A percentile compares a stretch with the other conserved stretches of the same genome.
Evolutionary conservation across 2,797 vertebrate species (phyloP).

Genomic region (Pseudochromis fuscus): DNA sequence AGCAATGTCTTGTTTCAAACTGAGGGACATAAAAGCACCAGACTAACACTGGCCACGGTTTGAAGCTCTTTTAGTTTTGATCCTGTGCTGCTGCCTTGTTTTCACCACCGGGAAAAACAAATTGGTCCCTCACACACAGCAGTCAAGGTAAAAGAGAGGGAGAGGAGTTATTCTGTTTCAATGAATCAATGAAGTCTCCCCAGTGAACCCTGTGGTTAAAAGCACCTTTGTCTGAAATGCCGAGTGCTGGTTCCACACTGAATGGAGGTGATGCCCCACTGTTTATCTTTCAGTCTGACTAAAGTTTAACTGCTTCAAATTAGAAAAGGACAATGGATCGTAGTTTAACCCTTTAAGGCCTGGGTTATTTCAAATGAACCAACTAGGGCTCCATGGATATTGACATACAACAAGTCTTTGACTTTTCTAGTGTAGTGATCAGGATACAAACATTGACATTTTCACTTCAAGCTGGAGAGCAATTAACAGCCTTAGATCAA

Average conservation of each 20-base stretch:
- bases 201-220: slow-evolving; percentile 2
- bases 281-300: slow-evolving; percentile 9
- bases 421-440: no score
- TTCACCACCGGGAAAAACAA: background rate
- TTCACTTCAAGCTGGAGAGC: no score
- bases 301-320: background rate
- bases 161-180: background rate
- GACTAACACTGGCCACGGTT: background rate
- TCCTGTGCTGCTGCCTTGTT: background rate
- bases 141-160: background rate
- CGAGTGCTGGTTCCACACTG: accelerated
- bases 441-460: no score
- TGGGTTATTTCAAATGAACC: no score
- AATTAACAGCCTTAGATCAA: no score
- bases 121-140: background rate
- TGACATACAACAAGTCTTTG: no score
- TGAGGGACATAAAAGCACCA: background rate
- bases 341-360: no score
- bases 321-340: background rate
- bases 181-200: background rate
- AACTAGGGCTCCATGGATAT: no score
- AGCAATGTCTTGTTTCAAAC: background rate
- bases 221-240: slow-evolving; percentile 14
- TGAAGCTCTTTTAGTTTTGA: background rate
- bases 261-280: background rate